Base-by-base conservation (phyloP, 2,113 vertebrate genomes). In the Chionis minor region DNA sequence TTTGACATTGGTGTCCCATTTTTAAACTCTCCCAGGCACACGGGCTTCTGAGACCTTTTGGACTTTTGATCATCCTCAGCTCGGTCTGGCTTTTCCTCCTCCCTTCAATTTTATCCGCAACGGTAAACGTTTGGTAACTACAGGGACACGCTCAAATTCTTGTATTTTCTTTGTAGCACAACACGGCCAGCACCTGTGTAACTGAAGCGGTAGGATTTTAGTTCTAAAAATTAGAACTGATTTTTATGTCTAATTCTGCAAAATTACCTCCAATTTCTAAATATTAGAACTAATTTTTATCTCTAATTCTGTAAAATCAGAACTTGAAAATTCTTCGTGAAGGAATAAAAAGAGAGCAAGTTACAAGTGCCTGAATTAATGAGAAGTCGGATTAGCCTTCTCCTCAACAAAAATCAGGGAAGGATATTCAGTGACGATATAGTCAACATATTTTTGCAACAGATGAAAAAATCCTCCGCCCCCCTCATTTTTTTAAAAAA, bases 91-190 rank as follows among this genome's bases (percentile, higher is more conserved):
- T 87, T 75, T 91, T 87, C 24, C 84, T 92, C 93, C 94, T 96
- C 95, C 96, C 85, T 95, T 66, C 91, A 91, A 84, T 95, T 96
- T 94, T 94, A 97, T 49, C 86, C 56, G 75, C 70, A 56, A 67
- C 0, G 0, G 56, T 40, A 92, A 84, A 81, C 1, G 0, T 69
- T 91, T 84, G 89, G 32, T n/a, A 85, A 89, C 83, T 65, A 77
- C 45, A 85, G n/a, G 51, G n/a, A n/a, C 14, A 27, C 0, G 3
- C 20, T 92, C 15, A 15, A 54, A 74, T 86, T 58, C 71, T 90
- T 70, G 52, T 42, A 15, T 94, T 88, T 86, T 77, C 79, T 86
- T 75, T 77, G 20, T 18, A 69, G 58, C 28, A 24, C 66, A 61
- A 40, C 65, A 65, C 7, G 61, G 92, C 66, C 14, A 27, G 45